These are phyloP conservation scores for Sylvietta virens DNA, from an alignment of 2,113 vertebrate species.

Conservation along the genomic window DNA sequence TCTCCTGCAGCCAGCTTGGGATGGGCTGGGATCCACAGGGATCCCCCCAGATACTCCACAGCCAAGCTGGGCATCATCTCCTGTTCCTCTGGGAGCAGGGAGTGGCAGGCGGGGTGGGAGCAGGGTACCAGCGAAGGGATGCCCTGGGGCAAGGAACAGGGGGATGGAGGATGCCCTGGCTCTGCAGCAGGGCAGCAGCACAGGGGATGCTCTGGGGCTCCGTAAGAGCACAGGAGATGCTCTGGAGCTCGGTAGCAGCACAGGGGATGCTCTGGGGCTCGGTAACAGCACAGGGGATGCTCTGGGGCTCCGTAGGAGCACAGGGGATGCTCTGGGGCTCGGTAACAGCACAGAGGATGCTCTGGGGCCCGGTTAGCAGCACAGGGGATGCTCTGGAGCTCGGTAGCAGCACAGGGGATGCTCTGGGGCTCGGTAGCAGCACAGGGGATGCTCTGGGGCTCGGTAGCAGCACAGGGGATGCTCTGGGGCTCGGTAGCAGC, in stretches of 20 bases:
- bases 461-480: fast-evolving
- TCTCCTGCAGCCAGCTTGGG: background rate
- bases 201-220: background rate
- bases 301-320: background rate
- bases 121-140: background rate
- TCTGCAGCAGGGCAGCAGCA: background rate
- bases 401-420: fast-evolving
- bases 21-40: background rate
- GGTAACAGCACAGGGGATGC: fast-evolving
- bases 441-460: background rate
- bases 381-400: too few relatives aligned
- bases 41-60: background rate
- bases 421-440: background rate
- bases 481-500: background rate
- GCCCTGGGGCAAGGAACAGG: background rate
- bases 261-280: too few relatives aligned
- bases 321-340: background rate
- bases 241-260: fast-evolving
- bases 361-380: fast-evolving
- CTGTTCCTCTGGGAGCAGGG: background rate
- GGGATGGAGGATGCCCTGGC: background rate
- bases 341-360: background rate
- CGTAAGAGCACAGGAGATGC: fast-evolving
- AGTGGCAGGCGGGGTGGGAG: background rate
- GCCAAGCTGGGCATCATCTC: background rate